These are phyloP conservation scores for Eristalis tenax DNA, from an alignment of 2,888 invertebrate species.

Conservation along the genomic window DNA sequence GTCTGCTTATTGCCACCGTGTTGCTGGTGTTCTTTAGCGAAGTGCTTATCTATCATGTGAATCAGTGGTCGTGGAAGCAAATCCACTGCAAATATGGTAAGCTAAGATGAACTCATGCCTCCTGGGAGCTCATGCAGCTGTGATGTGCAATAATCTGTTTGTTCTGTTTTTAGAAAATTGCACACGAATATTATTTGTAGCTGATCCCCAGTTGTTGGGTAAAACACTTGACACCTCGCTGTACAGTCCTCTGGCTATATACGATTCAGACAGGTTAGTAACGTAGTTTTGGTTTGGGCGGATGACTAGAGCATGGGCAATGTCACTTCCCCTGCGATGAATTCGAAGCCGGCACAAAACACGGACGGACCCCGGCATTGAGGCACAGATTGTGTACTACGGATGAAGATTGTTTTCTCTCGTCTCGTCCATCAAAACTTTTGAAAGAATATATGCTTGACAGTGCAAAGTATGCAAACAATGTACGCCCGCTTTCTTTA, in stretches of 20 bases:
- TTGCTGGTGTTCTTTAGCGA: conserved; percentile 78
- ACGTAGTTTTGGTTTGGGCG: no score
- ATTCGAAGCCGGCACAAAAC: no score
- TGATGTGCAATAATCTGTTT: conserved; percentile 25
- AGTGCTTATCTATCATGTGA: conserved; percentile 78
- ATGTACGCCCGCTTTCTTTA: background rate
- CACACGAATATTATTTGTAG: conserved; percentile 87
- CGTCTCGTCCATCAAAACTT: no score
- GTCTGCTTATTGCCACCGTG: conserved; percentile 76
- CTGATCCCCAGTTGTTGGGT: conserved; percentile 97
- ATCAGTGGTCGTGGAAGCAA: conserved; percentile 78
- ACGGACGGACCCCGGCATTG: no score
- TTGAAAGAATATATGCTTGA: no score
- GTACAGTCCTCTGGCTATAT: conserved; percentile 87
- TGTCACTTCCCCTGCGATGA: no score
- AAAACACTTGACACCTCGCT: conserved; percentile 87
- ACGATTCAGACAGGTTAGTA: conserved; percentile 93
- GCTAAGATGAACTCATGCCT: background rate
- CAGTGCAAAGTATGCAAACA: no score
- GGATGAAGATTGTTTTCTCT: no score
- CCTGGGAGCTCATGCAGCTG: background rate
- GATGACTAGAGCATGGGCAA: background rate
- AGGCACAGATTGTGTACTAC: no score
- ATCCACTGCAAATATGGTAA: conserved; percentile 79
- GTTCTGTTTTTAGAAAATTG: conserved; percentile 81